These are phyloP conservation scores for Argentina silus DNA, from an alignment of 2,797 vertebrate genomes.

Conservation along the genomic window DNA sequence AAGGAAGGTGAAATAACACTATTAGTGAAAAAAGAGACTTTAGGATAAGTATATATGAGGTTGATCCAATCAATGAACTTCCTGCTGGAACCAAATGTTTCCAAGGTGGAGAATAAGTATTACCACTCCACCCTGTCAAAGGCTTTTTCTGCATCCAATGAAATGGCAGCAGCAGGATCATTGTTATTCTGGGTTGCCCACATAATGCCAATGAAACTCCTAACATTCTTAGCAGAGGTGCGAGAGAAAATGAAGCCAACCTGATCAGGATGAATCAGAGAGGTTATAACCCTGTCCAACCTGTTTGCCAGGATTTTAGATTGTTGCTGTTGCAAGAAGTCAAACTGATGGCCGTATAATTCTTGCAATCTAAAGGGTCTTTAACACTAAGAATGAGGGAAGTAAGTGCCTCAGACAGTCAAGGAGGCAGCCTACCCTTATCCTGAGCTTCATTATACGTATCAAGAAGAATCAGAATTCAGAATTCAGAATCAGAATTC, in stretches of 20 bases:
- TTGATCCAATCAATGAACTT: conserved; percentile 12
- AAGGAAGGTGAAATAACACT: conserved; percentile 10
- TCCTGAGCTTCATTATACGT: not conserved
- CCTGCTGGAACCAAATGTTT: conserved; percentile 2
- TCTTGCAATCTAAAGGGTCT: conserved; percentile 6
- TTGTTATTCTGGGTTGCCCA: conserved; percentile 7
- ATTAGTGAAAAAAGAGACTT: conserved; percentile 11
- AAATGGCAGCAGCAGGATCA: not conserved
- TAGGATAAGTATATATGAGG: conserved; percentile 3
- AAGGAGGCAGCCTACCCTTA: not conserved
- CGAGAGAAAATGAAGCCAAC: conserved; percentile 17
- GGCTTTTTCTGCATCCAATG: not conserved
- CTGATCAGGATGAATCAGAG: conserved; percentile 19
- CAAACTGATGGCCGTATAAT: too few species aligned
- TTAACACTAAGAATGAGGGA: conserved; percentile 1
- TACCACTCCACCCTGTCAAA: conserved; percentile 10
- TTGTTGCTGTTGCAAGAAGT: not conserved
- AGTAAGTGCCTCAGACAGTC: not conserved
- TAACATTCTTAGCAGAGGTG: conserved; percentile 11
- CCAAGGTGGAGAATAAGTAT: not conserved
- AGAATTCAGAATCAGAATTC: too few species aligned
- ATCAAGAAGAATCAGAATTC: conserved; percentile 7
- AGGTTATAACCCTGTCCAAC: conserved; percentile 14
- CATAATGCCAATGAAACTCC: conserved; percentile 8
- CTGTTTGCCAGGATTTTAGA: conserved; percentile 23